A percentile compares a stretch with the other conserved stretches of the same genome.
phyloP scores from a whole-genome alignment of 2,113 vertebrate species.

The Toxotes chatareus region DNA sequence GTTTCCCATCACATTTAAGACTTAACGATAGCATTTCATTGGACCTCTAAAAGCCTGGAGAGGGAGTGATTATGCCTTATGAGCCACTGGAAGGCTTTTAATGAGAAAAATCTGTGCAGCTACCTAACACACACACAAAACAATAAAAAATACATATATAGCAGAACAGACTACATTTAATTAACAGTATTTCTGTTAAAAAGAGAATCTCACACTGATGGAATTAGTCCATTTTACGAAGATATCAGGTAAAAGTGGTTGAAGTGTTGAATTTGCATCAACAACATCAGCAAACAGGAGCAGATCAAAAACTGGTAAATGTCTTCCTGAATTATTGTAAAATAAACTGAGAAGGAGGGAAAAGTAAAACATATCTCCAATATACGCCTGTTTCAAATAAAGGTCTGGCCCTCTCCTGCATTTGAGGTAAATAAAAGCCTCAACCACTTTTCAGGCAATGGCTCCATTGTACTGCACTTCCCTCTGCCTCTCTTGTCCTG shows the following conservation, averaged over 20 bases:
- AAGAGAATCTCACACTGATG: neutral
- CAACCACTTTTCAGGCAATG: conserved; percentile 38
- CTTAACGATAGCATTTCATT: conserved; percentile 5
- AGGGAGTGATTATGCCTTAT: neutral
- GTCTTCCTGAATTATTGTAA: neutral
- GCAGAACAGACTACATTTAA: neutral
- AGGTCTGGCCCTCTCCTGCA: neutral
- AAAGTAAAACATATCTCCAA: neutral
- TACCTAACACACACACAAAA: neutral
- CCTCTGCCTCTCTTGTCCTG: conserved; percentile 49
- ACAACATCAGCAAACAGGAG: neutral
- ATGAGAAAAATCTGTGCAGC: neutral
- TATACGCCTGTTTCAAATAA: neutral
- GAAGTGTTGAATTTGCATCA: neutral
- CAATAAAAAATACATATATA: neutral
- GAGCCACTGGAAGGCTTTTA: neutral
- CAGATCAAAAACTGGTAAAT: neutral
- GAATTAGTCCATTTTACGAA: neutral
- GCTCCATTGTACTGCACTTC: conserved; percentile 37
- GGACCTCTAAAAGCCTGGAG: neutral
- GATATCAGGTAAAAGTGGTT: neutral
- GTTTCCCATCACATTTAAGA: conserved; percentile 23
- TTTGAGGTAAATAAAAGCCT: neutral
- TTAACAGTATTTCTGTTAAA: neutral
- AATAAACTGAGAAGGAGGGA: neutral